These are phyloP conservation scores for Gymnothorax javanicus DNA, from an alignment of 2,797 vertebrate genomes.

Conservation along the genomic window DNA sequence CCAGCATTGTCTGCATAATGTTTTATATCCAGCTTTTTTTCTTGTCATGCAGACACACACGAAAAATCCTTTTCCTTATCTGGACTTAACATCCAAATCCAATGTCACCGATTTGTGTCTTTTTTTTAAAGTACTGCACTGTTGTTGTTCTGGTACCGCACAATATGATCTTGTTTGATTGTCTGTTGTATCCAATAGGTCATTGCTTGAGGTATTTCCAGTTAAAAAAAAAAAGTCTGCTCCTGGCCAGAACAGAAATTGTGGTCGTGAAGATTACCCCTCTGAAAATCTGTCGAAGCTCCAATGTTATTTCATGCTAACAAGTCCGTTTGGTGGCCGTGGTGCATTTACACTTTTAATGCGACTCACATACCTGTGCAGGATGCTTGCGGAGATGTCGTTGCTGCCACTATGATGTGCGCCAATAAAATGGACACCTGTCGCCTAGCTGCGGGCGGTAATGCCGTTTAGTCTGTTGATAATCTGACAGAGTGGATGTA, in stretches of 20 bases:
- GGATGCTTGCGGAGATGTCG: not conserved
- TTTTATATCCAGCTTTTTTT: slow-evolving; percentile 46
- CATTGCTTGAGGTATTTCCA: slow-evolving; percentile 37
- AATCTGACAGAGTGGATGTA: slow-evolving; percentile 7
- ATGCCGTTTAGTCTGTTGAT: not conserved
- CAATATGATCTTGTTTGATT: slow-evolving; percentile 28
- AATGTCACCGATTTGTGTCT: slow-evolving; percentile 49
- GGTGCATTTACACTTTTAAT: not conserved
- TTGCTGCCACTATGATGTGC: not conserved
- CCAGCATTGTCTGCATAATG: slow-evolving; percentile 28
- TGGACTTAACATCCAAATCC: slow-evolving; percentile 52
- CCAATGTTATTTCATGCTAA: not conserved
- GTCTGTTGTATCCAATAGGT: slow-evolving; percentile 43
- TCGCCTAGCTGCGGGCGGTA: not conserved
- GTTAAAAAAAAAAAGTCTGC: slow-evolving; percentile 25
- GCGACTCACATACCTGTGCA: not conserved
- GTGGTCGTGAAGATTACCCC: not conserved
- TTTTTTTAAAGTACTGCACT: slow-evolving; percentile 38
- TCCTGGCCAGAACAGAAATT: not conserved
- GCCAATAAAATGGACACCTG: not conserved
- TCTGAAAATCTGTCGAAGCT: not conserved
- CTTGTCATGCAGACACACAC: slow-evolving; percentile 4
- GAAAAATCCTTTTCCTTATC: slow-evolving; percentile 45
- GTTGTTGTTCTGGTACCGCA: not conserved
- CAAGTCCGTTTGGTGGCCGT: not conserved